These are phyloP conservation scores for Cliona cf. orientalis DNA, from an alignment of 37 sponge, comb jelly and placozoan species.

Conservation along the genomic window DNA sequence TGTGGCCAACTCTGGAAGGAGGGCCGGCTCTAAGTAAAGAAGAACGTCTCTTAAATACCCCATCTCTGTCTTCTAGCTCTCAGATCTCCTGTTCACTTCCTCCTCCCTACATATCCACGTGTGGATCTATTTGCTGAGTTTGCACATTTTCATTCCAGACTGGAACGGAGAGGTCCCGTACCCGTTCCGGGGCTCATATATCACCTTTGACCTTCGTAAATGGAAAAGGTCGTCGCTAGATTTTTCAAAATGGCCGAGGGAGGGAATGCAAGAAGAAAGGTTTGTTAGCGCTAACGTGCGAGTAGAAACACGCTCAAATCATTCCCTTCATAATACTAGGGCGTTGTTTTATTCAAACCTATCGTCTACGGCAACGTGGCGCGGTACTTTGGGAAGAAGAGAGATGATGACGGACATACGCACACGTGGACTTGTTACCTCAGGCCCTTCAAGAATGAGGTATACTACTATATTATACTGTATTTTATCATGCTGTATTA, in stretches of 20 bases:
- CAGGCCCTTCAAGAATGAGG: slow-evolving; percentile 91
- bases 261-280: slow-evolving; percentile 53
- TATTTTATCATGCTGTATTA: too few relatives aligned
- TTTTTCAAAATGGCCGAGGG: too few relatives aligned
- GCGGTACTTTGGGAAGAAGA: slow-evolving; percentile 89
- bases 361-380: slow-evolving; percentile 92
- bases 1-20: slow-evolving; percentile 3
- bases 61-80: too few relatives aligned
- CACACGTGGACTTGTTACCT: slow-evolving; percentile 96
- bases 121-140: too few relatives aligned
- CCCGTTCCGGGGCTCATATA: not conserved
- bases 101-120: too few relatives aligned
- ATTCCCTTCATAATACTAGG: slow-evolving; percentile 25
- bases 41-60: too few relatives aligned
- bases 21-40: not conserved
- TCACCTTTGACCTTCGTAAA: not conserved
- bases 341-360: slow-evolving; percentile 74
- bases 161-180: too few relatives aligned
- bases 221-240: not conserved
- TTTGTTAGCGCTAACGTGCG: not conserved
- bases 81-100: too few relatives aligned
- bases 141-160: too few relatives aligned
- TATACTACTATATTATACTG: not conserved
- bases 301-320: not conserved
- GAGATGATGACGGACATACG: slow-evolving; percentile 97